Conservation (phyloP, 2,113 vertebrate species). For the Etheostoma spectabile region DNA sequence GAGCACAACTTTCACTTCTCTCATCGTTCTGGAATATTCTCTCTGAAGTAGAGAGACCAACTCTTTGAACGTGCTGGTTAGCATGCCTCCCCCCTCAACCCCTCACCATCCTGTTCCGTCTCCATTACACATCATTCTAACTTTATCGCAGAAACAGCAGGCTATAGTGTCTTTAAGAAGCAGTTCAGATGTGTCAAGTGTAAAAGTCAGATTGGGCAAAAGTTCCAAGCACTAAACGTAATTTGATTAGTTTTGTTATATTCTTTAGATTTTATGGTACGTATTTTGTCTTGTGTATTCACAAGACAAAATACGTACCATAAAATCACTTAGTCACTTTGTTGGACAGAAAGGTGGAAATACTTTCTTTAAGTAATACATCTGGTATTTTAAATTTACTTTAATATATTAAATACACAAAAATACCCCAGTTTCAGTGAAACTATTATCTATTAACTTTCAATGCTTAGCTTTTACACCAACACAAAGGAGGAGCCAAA, state of each 20-base stretch:
- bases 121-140: constrained; percentile 21
- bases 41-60: constrained; percentile 55
- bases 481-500: not conserved
- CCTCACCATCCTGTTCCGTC: not conserved
- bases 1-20: constrained; percentile 66
- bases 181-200: not conserved
- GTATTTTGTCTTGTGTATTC: not conserved
- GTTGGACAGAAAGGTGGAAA: not conserved
- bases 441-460: too few relatives aligned
- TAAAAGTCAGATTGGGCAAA: constrained; percentile 2
- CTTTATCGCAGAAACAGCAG: constrained; percentile 4
- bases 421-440: too few relatives aligned
- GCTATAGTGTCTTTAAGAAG: not conserved
- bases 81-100: not conserved
- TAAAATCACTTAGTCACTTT: too few relatives aligned
- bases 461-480: not conserved
- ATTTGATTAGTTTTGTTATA: not conserved
- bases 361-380: not conserved
- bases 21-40: constrained; percentile 56
- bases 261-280: not conserved
- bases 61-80: constrained; percentile 58
- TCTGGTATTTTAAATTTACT: not conserved
- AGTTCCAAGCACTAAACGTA: not conserved
- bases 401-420: too few relatives aligned
- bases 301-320: too few relatives aligned